Evolutionary conservation across 2,888 invertebrate species (phyloP).

Genomic region (Neoscelio sp.): DNA sequence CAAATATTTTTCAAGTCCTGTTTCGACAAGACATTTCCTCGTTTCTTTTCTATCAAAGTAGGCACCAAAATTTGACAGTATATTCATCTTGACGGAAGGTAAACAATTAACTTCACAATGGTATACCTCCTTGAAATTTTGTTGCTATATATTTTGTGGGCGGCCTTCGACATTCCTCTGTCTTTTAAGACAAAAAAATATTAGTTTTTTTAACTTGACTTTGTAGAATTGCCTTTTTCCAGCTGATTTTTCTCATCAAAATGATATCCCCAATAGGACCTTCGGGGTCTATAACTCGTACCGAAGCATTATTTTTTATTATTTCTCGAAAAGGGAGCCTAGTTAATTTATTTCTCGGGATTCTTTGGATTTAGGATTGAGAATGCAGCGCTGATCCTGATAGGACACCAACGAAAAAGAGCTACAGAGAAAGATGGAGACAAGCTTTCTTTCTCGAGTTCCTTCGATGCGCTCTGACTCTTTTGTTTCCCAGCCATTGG

Average conservation of each 20-base stretch:
- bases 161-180: background rate
- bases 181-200: constrained; percentile 21
- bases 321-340: constrained; percentile 16
- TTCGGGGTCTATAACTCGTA: background rate
- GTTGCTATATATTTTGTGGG: constrained; percentile 22
- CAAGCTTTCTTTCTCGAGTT: constrained; percentile 55
- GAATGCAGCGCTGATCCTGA: constrained; percentile 47
- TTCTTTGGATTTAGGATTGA: constrained; percentile 45
- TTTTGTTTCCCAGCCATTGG: constrained; percentile 79
- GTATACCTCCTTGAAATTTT: constrained; percentile 4
- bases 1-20: background rate
- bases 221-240: constrained; percentile 11
- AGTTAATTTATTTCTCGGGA: constrained; percentile 59
- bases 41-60: constrained; percentile 24
- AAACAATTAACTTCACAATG: constrained; percentile 41
- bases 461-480: constrained; percentile 73
- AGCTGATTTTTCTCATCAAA: too few species aligned
- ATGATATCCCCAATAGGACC: background rate
- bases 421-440: constrained; percentile 32
- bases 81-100: constrained; percentile 16
- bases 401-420: constrained; percentile 57
- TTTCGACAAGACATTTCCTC: constrained; percentile 24
- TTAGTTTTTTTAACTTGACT: constrained; percentile 23
- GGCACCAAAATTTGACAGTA: constrained; percentile 12
- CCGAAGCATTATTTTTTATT: constrained; percentile 15